phyloP scores from a whole-genome alignment of 2,888 invertebrate genomes.

The Helicoverpa assulta region DNA sequence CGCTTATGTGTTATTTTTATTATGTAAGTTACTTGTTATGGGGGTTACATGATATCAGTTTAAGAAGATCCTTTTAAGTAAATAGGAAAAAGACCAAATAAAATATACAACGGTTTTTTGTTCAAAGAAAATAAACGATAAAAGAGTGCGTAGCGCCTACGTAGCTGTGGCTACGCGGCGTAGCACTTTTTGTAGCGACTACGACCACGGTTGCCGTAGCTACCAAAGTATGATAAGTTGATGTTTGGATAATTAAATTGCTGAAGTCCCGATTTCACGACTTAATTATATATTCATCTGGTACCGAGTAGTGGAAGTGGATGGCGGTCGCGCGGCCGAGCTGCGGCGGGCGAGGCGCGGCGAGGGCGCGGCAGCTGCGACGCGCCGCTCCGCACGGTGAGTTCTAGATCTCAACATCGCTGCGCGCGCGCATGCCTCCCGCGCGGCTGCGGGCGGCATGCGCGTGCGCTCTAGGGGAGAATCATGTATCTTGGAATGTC shows the following conservation, averaged over 20 bases:
- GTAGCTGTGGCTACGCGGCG: slow-evolving; percentile 50
- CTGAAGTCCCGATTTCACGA: slow-evolving; percentile 62
- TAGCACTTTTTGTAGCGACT: slow-evolving; percentile 44
- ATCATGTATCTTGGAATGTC: slow-evolving; percentile 91
- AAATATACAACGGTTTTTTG: neutral
- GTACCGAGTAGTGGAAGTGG: slow-evolving; percentile 79
- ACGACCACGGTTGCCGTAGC: neutral
- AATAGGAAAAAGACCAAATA: neutral
- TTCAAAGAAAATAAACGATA: neutral
- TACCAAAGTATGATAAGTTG: slow-evolving; percentile 29
- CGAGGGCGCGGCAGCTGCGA: slow-evolving; percentile 64
- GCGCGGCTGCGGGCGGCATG: slow-evolving; percentile 67
- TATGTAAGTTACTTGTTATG: slow-evolving; percentile 35
- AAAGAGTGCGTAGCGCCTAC: slow-evolving; percentile 36
- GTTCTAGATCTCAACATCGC: slow-evolving; percentile 91
- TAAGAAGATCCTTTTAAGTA: neutral
- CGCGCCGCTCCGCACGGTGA: slow-evolving; percentile 81
- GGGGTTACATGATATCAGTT: slow-evolving; percentile 13
- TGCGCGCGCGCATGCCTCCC: slow-evolving; percentile 80
- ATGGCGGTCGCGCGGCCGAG: slow-evolving; percentile 58
- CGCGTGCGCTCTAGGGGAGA: slow-evolving; percentile 89
- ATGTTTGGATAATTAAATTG: slow-evolving; percentile 55
- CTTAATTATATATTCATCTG: slow-evolving; percentile 71
- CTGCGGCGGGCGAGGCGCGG: slow-evolving; percentile 55
- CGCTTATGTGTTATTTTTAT: slow-evolving; percentile 34